Percentiles rank a stretch among this genome's conserved stretches.
phyloP scores from a whole-genome alignment of 2,113 vertebrate species.

The Aegithalos caudatus region DNA sequence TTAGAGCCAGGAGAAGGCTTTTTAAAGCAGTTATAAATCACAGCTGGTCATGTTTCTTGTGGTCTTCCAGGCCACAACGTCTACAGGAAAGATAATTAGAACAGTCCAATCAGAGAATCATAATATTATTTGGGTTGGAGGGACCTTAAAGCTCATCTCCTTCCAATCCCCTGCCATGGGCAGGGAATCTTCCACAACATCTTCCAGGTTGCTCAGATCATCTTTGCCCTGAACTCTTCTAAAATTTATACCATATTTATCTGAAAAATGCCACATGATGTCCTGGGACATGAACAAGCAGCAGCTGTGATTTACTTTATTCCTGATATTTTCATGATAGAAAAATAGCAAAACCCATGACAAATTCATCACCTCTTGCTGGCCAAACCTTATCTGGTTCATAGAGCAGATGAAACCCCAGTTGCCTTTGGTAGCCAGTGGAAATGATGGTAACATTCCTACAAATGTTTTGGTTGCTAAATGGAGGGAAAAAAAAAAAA shows the following conservation, averaged over 20 bases:
- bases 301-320: neutral
- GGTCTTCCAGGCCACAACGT: neutral
- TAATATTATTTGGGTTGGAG: neutral
- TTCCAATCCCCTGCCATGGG: too few relatives aligned
- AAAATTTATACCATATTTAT: neutral
- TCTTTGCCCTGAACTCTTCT: neutral
- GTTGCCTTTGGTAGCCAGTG: too few relatives aligned
- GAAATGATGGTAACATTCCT: neutral
- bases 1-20: neutral
- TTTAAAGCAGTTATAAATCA: neutral
- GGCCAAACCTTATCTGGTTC: neutral
- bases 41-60: neutral
- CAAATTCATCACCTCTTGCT: neutral
- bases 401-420: neutral
- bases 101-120: neutral
- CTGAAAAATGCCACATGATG: neutral
- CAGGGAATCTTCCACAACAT: neutral
- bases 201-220: neutral
- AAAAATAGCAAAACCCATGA: neutral
- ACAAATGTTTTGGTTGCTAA: neutral
- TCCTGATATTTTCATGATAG: neutral
- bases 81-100: neutral
- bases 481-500: rapidly evolving
- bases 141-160: neutral
- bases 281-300: neutral